phyloP scores from a whole-genome alignment of 1,140 invertebrate species.

The Diabrotica virgifera region DNA sequence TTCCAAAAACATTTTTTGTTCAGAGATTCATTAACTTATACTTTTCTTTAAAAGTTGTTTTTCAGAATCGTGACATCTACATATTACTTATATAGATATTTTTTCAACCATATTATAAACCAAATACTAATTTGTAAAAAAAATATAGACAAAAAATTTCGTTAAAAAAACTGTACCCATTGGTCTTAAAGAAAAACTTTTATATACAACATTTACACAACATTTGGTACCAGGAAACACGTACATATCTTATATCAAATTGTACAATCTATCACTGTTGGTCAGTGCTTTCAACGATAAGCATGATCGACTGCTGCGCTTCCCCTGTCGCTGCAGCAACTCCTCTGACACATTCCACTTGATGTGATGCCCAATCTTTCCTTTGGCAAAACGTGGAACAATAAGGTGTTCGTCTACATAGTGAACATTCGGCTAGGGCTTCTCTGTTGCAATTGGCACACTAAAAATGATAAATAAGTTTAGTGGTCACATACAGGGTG shows the following conservation, averaged over 20 bases:
- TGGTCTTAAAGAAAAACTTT: too few relatives aligned
- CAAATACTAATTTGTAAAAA: too few relatives aligned
- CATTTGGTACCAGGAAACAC: neutral
- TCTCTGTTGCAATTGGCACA: slow-evolving; percentile 85
- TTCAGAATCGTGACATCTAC: too few relatives aligned
- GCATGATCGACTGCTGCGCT: slow-evolving; percentile 62
- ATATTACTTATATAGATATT: too few relatives aligned
- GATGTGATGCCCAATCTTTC: slow-evolving; percentile 82
- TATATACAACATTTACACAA: neutral
- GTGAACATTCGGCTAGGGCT: slow-evolving; percentile 78
- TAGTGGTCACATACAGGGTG: too few relatives aligned
- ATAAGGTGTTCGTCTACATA: slow-evolving; percentile 79
- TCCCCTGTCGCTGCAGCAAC: slow-evolving; percentile 50
- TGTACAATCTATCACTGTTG: slow-evolving; percentile 38
- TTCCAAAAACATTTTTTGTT: too few relatives aligned
- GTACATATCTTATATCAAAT: neutral
- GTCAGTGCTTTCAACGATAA: slow-evolving; percentile 59
- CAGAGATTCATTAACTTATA: too few relatives aligned
- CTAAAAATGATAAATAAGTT: too few relatives aligned
- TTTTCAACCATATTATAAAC: too few relatives aligned
- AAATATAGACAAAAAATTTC: too few relatives aligned
- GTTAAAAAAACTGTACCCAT: too few relatives aligned
- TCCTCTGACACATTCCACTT: slow-evolving; percentile 75
- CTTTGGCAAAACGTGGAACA: slow-evolving; percentile 85
- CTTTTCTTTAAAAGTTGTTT: too few relatives aligned